These are phyloP conservation scores for Pterocles burchelli DNA, from an alignment of 2,113 vertebrate genomes.

Conservation along the genomic window DNA sequence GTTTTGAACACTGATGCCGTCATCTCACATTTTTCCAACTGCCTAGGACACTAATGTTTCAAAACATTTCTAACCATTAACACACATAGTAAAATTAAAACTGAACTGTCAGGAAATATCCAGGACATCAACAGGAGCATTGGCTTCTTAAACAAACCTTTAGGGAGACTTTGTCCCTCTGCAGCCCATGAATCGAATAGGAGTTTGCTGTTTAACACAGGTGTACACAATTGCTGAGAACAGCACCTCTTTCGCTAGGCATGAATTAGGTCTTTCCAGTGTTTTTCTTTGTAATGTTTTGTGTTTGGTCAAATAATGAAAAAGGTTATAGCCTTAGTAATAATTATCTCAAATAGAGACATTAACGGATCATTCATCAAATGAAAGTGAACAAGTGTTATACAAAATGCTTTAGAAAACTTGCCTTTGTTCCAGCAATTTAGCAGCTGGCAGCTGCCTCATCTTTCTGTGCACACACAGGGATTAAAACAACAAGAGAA, in stretches of 20 bases:
- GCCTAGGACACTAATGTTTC: neutral
- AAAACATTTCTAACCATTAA: neutral
- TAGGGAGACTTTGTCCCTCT: neutral
- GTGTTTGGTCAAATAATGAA: conserved; percentile 1
- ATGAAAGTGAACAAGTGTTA: conserved; percentile 28
- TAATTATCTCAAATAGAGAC: conserved; percentile 31
- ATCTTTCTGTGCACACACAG: neutral
- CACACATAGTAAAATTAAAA: neutral
- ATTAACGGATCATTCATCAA: conserved; percentile 61
- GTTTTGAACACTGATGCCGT: neutral
- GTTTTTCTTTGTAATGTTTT: neutral
- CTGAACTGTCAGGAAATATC: neutral
- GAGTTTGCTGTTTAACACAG: neutral
- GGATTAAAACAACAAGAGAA: neutral
- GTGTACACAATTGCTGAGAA: neutral
- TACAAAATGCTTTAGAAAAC: conserved; percentile 40
- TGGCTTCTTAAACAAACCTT: neutral
- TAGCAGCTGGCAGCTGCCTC: conserved; percentile 54
- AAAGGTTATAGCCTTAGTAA: conserved; percentile 1
- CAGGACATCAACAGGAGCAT: neutral
- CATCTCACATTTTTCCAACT: neutral
- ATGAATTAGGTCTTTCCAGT: neutral
- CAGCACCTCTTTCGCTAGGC: neutral
- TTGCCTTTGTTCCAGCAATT: conserved; percentile 47
- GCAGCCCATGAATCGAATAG: neutral